Conservation (phyloP, 2,113 vertebrate genomes). For the Hemiscyllium ocellatum region DNA sequence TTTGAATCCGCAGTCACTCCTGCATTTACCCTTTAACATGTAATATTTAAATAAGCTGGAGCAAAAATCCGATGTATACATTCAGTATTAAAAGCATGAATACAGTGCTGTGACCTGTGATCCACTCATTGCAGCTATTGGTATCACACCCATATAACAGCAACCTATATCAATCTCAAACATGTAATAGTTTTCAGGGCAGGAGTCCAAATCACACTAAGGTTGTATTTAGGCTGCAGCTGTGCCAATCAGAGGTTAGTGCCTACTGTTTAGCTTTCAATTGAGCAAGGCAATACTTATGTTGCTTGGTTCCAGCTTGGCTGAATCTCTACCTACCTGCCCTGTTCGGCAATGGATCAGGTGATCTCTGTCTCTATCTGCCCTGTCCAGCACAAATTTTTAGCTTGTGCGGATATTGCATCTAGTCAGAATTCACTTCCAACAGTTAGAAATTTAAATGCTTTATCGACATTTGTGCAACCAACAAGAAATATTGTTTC, state of each 20-base stretch:
- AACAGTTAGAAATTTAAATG: background rate
- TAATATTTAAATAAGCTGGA: background rate
- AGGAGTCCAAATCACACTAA: background rate
- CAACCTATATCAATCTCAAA: background rate
- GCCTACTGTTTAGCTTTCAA: background rate
- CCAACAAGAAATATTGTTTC: background rate
- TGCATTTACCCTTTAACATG: background rate
- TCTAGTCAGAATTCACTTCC: background rate
- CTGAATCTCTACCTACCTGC: background rate
- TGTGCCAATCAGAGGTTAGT: background rate
- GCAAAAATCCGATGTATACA: background rate
- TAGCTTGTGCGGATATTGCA: background rate
- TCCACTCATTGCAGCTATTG: background rate
- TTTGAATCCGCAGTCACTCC: background rate
- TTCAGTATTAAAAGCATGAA: background rate
- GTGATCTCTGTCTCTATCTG: background rate
- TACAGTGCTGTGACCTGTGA: background rate
- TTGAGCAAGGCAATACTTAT: background rate
- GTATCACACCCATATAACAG: background rate
- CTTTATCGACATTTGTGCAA: background rate
- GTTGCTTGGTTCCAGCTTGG: background rate
- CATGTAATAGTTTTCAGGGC: background rate
- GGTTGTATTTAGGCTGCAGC: background rate
- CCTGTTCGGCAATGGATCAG: no score
- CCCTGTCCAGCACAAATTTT: background rate